phyloP scores from a whole-genome alignment of 2,888 invertebrate species.

The Dryobotodes eremita region DNA sequence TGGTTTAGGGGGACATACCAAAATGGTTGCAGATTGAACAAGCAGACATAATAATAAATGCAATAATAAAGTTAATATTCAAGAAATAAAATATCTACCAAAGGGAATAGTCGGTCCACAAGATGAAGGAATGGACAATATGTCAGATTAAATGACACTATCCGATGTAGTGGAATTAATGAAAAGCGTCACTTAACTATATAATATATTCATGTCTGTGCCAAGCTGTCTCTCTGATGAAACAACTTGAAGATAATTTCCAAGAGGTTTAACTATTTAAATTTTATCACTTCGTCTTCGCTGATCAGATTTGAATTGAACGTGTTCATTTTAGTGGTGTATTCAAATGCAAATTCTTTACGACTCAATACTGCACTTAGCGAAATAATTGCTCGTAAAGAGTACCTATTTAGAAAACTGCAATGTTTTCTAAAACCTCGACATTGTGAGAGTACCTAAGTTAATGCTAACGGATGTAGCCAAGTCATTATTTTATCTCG shows the following conservation, averaged over 20 bases:
- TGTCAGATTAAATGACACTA: conserved; percentile 34
- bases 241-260: conserved; percentile 31
- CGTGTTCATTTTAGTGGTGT: conserved; percentile 36
- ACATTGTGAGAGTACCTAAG: conserved; percentile 27
- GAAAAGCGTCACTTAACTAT: conserved; percentile 37
- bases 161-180: conserved; percentile 54
- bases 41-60: conserved; percentile 7
- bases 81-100: neutral
- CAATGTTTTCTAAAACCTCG: conserved; percentile 55
- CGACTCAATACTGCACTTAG: conserved; percentile 40
- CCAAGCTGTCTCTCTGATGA: conserved; percentile 42
- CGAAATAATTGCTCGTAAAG: conserved; percentile 35
- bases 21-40: conserved; percentile 11
- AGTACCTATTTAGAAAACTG: conserved; percentile 53
- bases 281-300: conserved; percentile 37
- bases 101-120: neutral
- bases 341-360: conserved; percentile 58
- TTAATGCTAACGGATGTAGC: conserved; percentile 20
- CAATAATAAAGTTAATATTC: conserved; percentile 10
- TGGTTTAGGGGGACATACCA: conserved; percentile 13
- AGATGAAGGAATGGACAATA: conserved; percentile 29
- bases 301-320: conserved; percentile 36
- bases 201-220: conserved; percentile 58
- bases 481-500: conserved; percentile 29
- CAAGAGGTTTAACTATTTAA: conserved; percentile 3